These are phyloP conservation scores for Trichomycterus rosablanca DNA, from an alignment of 2,113 vertebrate genomes.

Conservation along the genomic window DNA sequence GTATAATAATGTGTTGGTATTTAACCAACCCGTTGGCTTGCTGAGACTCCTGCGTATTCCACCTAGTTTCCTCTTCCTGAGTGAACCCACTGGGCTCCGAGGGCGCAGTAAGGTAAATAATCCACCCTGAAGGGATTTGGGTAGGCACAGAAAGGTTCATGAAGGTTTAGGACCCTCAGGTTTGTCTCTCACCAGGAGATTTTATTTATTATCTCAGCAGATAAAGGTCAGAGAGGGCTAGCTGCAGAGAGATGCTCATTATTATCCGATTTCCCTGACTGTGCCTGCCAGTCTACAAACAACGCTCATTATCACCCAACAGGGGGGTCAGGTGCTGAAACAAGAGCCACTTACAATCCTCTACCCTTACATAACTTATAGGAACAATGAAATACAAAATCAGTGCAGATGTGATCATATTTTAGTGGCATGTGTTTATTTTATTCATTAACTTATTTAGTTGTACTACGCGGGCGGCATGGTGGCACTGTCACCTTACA, in stretches of 20 bases:
- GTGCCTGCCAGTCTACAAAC: background rate
- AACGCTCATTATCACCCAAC: conserved; percentile 35
- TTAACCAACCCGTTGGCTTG: background rate
- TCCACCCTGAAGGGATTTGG: background rate
- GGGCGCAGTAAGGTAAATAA: background rate
- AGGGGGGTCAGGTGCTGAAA: background rate
- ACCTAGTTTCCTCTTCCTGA: conserved; percentile 1
- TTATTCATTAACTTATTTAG: too few species aligned
- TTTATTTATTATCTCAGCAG: background rate
- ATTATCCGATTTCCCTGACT: background rate
- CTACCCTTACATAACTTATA: background rate
- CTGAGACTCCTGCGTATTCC: conserved; percentile 15
- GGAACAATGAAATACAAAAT: background rate
- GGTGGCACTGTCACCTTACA: too few species aligned
- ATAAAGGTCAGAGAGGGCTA: background rate
- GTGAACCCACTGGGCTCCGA: background rate
- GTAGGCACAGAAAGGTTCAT: background rate
- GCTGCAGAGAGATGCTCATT: background rate
- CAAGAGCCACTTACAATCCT: background rate
- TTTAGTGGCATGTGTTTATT: too few species aligned
- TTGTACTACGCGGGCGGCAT: too few species aligned
- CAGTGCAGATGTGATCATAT: too few species aligned
- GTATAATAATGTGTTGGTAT: too few species aligned
- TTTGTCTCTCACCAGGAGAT: background rate
- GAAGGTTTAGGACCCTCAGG: background rate